phyloP scores from a whole-genome alignment of 2,888 invertebrate genomes.

The Hyppa rectilinea region DNA sequence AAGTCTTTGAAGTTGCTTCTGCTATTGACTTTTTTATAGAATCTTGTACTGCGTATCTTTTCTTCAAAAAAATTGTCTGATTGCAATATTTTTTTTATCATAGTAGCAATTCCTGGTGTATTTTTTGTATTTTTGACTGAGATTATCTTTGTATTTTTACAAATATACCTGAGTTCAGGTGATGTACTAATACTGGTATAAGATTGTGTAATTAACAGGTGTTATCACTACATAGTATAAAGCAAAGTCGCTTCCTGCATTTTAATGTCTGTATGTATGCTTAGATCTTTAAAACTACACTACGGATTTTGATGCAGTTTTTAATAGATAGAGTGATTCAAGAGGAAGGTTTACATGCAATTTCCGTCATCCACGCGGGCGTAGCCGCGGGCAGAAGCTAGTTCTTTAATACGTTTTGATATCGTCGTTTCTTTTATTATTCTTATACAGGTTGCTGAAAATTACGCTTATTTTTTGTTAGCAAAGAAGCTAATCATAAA shows the following conservation, averaged over 20 bases:
- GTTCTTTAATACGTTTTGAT: too few species aligned
- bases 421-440: not conserved
- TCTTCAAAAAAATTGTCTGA: too few species aligned
- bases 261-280: too few species aligned
- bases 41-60: not conserved
- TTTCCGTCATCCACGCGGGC: too few species aligned
- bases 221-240: too few species aligned
- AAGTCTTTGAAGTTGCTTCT: constrained; percentile 29
- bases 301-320: too few species aligned
- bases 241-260: too few species aligned
- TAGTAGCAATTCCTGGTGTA: not conserved
- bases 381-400: too few species aligned
- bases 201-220: not conserved
- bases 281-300: too few species aligned
- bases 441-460: not conserved
- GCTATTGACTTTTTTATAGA: constrained; percentile 21
- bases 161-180: not conserved
- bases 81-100: not conserved
- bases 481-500: constrained; percentile 4
- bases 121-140: not conserved
- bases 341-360: too few species aligned
- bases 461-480: too few species aligned
- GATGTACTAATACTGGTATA: not conserved
- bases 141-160: not conserved
- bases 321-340: too few species aligned